These are phyloP conservation scores for Brenthis daphne DNA, from an alignment of 2,888 invertebrate species.

Conservation along the genomic window DNA sequence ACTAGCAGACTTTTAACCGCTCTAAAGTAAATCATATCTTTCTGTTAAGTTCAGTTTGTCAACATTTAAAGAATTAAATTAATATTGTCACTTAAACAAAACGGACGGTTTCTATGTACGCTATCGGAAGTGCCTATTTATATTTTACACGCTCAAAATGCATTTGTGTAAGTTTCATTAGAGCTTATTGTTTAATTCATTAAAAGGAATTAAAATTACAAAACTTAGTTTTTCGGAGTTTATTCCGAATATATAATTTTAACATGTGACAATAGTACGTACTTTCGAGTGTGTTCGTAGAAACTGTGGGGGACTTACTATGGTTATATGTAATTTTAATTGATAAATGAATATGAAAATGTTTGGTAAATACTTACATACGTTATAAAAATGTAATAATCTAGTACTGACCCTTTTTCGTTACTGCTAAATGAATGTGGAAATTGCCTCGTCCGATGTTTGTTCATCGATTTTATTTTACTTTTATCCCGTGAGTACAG, in stretches of 20 bases:
- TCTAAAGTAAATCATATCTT: slow-evolving; percentile 3
- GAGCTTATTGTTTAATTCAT: slow-evolving; percentile 4
- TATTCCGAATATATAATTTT: neutral
- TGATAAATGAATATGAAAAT: neutral
- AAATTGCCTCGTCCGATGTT: neutral
- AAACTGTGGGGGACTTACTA: slow-evolving; percentile 12
- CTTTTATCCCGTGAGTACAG: slow-evolving; percentile 43
- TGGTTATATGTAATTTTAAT: neutral
- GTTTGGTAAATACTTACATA: neutral
- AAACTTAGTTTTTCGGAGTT: neutral
- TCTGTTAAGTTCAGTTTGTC: neutral
- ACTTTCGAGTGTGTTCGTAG: slow-evolving; percentile 15
- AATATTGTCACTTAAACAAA: neutral
- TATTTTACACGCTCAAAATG: neutral
- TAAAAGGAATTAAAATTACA: neutral
- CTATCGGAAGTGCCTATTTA: slow-evolving; percentile 6
- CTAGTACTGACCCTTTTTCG: neutral
- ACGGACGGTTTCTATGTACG: slow-evolving; percentile 3
- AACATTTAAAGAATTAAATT: slow-evolving; percentile 2
- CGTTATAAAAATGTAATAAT: neutral
- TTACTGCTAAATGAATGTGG: neutral
- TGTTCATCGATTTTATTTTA: slow-evolving; percentile 12
- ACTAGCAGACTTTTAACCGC: slow-evolving; percentile 41
- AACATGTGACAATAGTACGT: neutral
- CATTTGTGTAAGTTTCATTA: slow-evolving; percentile 1